These are phyloP conservation scores for Brienomyrus longianalis DNA, from an alignment of 2,113 vertebrate species.

Conservation along the genomic window DNA sequence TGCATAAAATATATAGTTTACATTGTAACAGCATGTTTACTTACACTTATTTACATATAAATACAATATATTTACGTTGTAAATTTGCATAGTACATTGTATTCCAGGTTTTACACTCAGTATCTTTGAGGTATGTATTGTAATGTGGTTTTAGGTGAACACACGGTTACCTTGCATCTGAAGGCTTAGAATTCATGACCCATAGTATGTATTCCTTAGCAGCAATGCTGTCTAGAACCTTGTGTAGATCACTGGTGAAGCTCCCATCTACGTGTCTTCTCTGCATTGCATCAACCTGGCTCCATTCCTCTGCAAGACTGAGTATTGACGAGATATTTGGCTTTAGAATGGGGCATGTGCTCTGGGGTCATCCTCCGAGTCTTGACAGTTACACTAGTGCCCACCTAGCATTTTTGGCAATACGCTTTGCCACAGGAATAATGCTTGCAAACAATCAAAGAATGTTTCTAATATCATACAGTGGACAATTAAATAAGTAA, in stretches of 20 bases:
- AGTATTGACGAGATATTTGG: constrained; percentile 42
- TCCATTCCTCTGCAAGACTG: constrained; percentile 68
- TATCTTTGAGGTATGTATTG: neutral
- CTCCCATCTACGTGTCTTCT: constrained; percentile 89
- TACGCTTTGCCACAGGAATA: neutral
- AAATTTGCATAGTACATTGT: neutral
- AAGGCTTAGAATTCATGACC: constrained; percentile 83
- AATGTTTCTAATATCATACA: neutral
- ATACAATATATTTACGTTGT: neutral
- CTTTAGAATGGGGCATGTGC: constrained; percentile 20
- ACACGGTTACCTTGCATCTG: constrained; percentile 49
- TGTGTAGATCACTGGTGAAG: constrained; percentile 91
- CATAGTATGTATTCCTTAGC: constrained; percentile 90
- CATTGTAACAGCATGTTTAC: neutral
- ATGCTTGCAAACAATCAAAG: neutral
- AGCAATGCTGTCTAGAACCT: constrained; percentile 84
- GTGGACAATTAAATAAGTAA: neutral
- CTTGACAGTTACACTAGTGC: neutral
- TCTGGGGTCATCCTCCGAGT: neutral
- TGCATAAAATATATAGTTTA: neutral
- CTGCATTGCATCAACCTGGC: constrained; percentile 52
- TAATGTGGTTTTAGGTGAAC: neutral
- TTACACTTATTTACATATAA: neutral
- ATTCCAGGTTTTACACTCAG: neutral
- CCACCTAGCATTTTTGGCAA: neutral